These are phyloP conservation scores for Thymelicus acteon DNA, from an alignment of 2,888 invertebrate genomes.

Conservation along the genomic window DNA sequence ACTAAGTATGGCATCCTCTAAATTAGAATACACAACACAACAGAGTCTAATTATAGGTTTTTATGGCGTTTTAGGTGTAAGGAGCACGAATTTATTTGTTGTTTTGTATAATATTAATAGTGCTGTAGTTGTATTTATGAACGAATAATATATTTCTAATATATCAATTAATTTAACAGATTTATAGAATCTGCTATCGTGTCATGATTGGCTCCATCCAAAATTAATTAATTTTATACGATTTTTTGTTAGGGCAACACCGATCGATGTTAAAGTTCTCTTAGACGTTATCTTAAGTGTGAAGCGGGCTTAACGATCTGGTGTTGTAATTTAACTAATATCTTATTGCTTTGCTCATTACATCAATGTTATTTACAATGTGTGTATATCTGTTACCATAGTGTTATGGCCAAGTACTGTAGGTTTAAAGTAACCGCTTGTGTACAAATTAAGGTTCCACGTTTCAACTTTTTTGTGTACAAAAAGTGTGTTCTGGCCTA, in stretches of 20 bases:
- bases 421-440: conserved; percentile 69
- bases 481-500: conserved; percentile 58
- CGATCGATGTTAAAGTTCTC: conserved; percentile 24
- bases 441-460: conserved; percentile 71
- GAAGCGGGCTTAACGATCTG: conserved; percentile 18
- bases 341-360: conserved; percentile 70
- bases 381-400: conserved; percentile 79
- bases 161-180: conserved; percentile 56
- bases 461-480: conserved; percentile 48
- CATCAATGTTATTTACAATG: conserved; percentile 56
- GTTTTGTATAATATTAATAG: conserved; percentile 75
- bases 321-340: conserved; percentile 48
- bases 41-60: conserved; percentile 59
- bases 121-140: conserved; percentile 67
- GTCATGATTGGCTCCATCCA: conserved; percentile 69
- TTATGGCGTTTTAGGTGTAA: conserved; percentile 77
- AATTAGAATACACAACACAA: conserved; percentile 44
- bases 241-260: conserved; percentile 47
- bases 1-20: conserved; percentile 44
- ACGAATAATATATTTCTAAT: conserved; percentile 75
- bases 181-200: conserved; percentile 44
- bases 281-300: not conserved
- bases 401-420: conserved; percentile 79
- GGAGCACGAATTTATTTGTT: conserved; percentile 84
- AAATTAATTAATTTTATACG: conserved; percentile 48